Evolutionary conservation across 2,113 vertebrate genomes (phyloP).

Genomic region (Taurulus bubalis): DNA sequence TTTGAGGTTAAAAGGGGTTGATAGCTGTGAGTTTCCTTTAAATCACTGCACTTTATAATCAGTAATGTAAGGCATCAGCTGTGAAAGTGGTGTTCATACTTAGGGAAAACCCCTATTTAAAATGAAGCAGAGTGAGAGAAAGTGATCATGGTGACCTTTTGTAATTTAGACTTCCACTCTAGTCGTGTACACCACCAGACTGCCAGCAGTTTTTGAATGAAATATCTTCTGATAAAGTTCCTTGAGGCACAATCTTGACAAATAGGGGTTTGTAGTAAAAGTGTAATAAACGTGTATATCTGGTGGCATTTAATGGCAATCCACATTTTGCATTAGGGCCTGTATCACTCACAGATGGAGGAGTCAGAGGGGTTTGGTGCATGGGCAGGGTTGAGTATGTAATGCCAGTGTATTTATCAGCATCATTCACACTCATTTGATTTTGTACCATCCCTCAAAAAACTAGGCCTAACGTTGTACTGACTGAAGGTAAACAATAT

Average conservation of each 20-base stretch:
- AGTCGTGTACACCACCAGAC: background rate
- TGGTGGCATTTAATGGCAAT: background rate
- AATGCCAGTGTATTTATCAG: constrained; percentile 1
- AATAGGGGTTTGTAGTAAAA: background rate
- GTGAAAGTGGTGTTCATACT: background rate
- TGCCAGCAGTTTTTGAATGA: background rate
- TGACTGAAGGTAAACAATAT: background rate
- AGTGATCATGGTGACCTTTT: constrained; percentile 26
- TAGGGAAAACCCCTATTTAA: background rate
- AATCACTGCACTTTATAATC: background rate
- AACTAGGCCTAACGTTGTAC: background rate
- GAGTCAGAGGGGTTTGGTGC: constrained; percentile 17
- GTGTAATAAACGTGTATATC: background rate
- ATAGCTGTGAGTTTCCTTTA: background rate
- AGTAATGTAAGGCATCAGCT: background rate
- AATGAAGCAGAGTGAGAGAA: background rate
- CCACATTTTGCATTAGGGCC: constrained; percentile 3
- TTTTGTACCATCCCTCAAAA: background rate
- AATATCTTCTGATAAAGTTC: background rate
- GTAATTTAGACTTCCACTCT: background rate
- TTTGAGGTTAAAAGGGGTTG: constrained; percentile 24
- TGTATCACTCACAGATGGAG: background rate
- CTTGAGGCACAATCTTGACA: background rate
- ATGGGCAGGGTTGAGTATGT: background rate
- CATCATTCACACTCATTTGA: background rate